phyloP scores from a whole-genome alignment of 2,113 vertebrate species.

The Ovibos moschatus region DNA sequence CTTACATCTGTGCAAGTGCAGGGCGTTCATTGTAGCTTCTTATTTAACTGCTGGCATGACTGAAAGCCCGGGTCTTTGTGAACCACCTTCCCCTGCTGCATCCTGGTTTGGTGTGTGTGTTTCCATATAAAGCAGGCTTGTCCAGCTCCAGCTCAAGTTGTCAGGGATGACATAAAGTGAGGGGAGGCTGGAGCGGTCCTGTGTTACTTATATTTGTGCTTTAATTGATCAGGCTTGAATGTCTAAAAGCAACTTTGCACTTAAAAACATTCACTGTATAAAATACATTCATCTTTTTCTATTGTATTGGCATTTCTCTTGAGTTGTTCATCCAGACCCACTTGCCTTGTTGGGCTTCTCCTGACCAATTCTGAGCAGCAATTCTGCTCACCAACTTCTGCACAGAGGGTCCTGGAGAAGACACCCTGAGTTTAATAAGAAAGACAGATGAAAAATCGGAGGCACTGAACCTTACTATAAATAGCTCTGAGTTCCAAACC shows the following conservation, averaged over 20 bases:
- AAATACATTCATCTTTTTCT: background rate
- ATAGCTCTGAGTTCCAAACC: background rate
- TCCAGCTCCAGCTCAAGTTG: background rate
- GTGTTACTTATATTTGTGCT: background rate
- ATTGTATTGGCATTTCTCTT: background rate
- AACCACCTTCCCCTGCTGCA: background rate
- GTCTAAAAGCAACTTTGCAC: background rate
- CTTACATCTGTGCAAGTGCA: background rate
- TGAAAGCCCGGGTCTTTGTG: background rate
- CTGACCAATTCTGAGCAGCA: background rate
- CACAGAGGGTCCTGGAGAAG: too few relatives aligned
- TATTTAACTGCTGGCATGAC: background rate
- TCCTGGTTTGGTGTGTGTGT: background rate
- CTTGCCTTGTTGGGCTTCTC: background rate
- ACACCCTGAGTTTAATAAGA: background rate
- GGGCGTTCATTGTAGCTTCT: background rate
- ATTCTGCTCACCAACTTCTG: background rate
- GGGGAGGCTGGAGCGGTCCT: background rate
- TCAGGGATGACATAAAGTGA: background rate
- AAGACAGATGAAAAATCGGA: background rate
- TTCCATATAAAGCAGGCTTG: background rate
- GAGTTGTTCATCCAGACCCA: background rate
- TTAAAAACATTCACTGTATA: background rate
- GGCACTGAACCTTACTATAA: background rate
- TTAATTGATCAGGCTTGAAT: background rate